Percentiles rank a stretch among this genome's conserved stretches.
These are phyloP conservation scores for Tachyglossus aculeatus DNA, from an alignment of 2,797 vertebrate species.

Conservation along the genomic window DNA sequence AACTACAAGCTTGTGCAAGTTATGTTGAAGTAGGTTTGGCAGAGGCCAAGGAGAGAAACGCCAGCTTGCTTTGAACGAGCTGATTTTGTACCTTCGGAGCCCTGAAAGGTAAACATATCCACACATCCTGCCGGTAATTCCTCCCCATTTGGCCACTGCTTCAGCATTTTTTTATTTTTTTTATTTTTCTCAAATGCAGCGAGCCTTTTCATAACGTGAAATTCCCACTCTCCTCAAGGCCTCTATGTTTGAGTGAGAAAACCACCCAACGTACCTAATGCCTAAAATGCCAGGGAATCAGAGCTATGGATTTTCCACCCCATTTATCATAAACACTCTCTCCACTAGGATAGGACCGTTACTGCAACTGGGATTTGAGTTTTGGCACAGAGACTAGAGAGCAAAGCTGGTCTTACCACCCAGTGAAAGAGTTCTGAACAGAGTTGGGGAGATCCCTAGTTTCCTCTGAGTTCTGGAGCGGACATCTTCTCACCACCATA, in stretches of 20 bases:
- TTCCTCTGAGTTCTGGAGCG: too few relatives aligned
- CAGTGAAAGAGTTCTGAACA: too few relatives aligned
- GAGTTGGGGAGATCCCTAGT: too few relatives aligned
- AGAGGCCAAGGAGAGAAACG: background rate
- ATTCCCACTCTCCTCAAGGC: background rate
- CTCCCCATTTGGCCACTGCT: slow-evolving; percentile 5
- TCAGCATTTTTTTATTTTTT: background rate
- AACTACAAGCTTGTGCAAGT: slow-evolving; percentile 6
- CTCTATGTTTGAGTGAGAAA: background rate
- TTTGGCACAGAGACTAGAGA: background rate
- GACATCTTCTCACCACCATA: too few relatives aligned
- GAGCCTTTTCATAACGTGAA: background rate
- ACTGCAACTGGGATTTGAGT: background rate
- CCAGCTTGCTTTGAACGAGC: slow-evolving; percentile 17
- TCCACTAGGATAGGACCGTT: too few relatives aligned
- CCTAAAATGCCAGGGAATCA: background rate
- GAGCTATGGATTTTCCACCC: background rate
- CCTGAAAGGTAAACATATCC: slow-evolving; percentile 47
- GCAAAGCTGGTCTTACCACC: too few relatives aligned
- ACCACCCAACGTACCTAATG: background rate
- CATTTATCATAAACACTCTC: background rate
- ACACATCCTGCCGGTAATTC: slow-evolving; percentile 25
- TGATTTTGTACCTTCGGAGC: slow-evolving; percentile 27
- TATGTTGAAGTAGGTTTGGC: slow-evolving; percentile 56
- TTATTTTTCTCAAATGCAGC: background rate